Evolutionary conservation across 2,113 vertebrate species (phyloP), one percentile per base, ranked within the genome.

Genomic region (Osmerus mordax): DNA sequence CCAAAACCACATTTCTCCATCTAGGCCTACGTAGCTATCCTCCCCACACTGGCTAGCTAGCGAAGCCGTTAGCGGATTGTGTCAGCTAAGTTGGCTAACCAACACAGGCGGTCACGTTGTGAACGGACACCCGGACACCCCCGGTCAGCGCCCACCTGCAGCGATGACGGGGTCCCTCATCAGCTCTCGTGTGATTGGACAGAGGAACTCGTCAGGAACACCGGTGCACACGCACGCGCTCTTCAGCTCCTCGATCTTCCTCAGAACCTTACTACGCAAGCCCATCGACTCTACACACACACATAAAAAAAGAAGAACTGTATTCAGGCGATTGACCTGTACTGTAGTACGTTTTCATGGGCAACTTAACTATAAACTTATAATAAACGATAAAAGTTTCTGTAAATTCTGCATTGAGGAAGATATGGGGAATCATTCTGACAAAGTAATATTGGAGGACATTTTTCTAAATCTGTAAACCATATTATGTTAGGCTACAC

Each of bases 111-210:
- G 32, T 32, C 32, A 32, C 6, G 3, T 55, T 15, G 9, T 9
- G 7, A 23, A 60, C 0, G 9, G 51, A 67, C 66, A 25, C 19
- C 69, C 67, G 71, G 21, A 12, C 66, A 2, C 3, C 29, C 29
- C 5, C 29, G 29, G 2, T 32, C 29, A 32, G 29, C 29, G 3
- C 80, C 23, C 89, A 99, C 97, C 97, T 78, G 97, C 92, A 69
- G 96, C 96, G 3, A 98, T 97, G 82, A 99, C 94, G 0, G 97
- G 97, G 6, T 99, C 94, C 58, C 87, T 94, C 96, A 98, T 98
- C 21, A 98, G 85, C 80, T 99, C 97, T 69, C 94, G 92, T 28
- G 96, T 97, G 90, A 99, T 96, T 11, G 97, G 97, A 81, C 97
- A 98, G 23, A 98, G 84, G 79, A 96, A 98, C 88, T 99, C 97